Base-by-base conservation (phyloP, 2,797 vertebrate species). In the Alauda arvensis region DNA sequence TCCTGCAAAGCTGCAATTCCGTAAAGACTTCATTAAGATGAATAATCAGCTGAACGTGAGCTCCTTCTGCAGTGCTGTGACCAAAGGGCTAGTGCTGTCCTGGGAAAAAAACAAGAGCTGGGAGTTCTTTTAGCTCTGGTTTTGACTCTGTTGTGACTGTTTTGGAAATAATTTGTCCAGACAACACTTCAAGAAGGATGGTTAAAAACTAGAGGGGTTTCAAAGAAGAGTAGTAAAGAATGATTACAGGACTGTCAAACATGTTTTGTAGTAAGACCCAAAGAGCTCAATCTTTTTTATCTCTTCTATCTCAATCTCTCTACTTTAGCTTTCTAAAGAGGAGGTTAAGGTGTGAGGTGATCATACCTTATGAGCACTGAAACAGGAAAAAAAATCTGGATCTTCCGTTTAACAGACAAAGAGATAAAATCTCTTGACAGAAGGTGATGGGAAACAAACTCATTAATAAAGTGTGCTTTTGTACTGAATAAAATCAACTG, bases 11-110 rank as follows among this genome's bases (percentile, higher is more conserved):
- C 92, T 92, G 88, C 87, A 93, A 89, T 94, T 92, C 94, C 17
- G n/a, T 90, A 92, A 95, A 95, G 92, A 87, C 88, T 95, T 91
- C 82, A 92, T 94, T 94, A 94, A 91, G 93, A 94, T 94, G 88
- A 94, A 90, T 94, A 94, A 94, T 94, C 93, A 94, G 77, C 84
- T 92, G 80, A 94, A 93, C 1, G 43, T 90, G 93, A 92, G 91
- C 85, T 94, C 77, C 83, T 94, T 94, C 87, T 89, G 82, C 88
- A 91, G 77, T 39, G 74, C 67, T 87, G 77, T 83, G 90, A 88
- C 88, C 91, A 71, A 92, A 85, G 87, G 77, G 77, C 90, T 85
- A 33, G 43, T 86, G 75, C 71, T 87, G 83, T 77, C 91, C 89
- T 92, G 88, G 79, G 91, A 90, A 93, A 76, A 77, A 91, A 88